Evolutionary conservation across 1,140 invertebrate species (phyloP).

Genomic region (Pseudoatta argentina): DNA sequence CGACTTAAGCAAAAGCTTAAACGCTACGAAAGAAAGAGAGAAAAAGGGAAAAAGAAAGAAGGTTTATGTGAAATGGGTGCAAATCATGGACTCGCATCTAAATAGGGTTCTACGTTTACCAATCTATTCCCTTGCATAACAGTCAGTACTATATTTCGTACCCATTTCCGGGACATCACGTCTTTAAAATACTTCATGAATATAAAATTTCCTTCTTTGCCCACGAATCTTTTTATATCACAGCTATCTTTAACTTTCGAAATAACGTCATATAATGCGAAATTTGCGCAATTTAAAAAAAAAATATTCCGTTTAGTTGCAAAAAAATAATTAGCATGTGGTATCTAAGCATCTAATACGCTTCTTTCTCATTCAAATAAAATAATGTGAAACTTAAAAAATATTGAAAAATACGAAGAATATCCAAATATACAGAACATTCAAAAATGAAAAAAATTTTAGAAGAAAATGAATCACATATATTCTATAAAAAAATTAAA

Average conservation of each 20-base stretch:
- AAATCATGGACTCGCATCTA: constrained; percentile 77
- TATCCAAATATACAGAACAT: not conserved
- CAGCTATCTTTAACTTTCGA: constrained; percentile 2
- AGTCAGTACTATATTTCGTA: constrained; percentile 66
- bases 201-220: constrained; percentile 78
- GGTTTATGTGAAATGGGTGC: constrained; percentile 55
- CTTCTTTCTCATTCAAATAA: not conserved
- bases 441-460: not conserved
- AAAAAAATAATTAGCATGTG: constrained; percentile 1
- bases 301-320: not conserved
- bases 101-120: constrained; percentile 76
- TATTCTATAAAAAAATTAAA: not conserved
- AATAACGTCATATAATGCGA: not conserved
- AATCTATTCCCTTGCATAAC: constrained; percentile 69
- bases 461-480: not conserved
- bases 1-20: constrained; percentile 20
- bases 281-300: not conserved
- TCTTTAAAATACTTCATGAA: constrained; percentile 80
- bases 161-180: constrained; percentile 71
- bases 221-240: constrained; percentile 32
- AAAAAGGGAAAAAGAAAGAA: not conserved
- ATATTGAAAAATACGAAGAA: not conserved
- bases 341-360: not conserved
- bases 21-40: not conserved
- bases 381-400: not conserved